Evolutionary conservation across 2,113 vertebrate genomes (phyloP).

Genomic region (Sphaerodactylus townsendi): DNA sequence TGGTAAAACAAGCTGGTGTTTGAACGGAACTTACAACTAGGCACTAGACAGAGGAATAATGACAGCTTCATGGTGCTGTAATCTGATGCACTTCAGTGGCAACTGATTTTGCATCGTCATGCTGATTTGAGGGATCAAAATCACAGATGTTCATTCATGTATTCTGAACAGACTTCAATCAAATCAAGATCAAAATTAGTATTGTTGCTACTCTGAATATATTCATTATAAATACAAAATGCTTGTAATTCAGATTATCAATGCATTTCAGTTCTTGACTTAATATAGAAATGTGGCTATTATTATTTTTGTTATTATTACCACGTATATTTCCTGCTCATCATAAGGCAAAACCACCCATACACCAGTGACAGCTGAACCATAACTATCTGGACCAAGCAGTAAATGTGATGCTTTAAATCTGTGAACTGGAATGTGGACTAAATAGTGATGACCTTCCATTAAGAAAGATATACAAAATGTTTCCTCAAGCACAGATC

Average conservation of each 20-base stretch:
- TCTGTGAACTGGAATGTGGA: not conserved
- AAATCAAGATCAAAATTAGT: conserved; percentile 36
- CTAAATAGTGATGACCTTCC: not conserved
- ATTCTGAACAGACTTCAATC: conserved; percentile 31
- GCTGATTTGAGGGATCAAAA: conserved; percentile 11
- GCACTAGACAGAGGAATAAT: not conserved
- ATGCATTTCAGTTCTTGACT: not conserved
- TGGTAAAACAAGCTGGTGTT: not conserved
- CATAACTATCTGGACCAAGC: not conserved
- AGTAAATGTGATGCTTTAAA: not conserved
- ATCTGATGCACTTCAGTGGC: not conserved
- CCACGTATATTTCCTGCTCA: not conserved
- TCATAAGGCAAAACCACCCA: not conserved
- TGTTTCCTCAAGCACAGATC: not conserved
- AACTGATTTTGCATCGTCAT: conserved; percentile 6
- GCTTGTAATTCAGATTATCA: conserved; percentile 42
- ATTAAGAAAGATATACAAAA: not conserved
- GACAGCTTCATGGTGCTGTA: conserved; percentile 9
- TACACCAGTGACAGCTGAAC: not conserved
- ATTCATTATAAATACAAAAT: conserved; percentile 38
- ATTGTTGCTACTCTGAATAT: conserved; percentile 27
- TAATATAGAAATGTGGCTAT: not conserved
- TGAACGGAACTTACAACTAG: not conserved
- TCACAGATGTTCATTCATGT: conserved; percentile 13
- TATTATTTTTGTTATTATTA: conserved; percentile 9